phyloP scores from a whole-genome alignment of 2,888 invertebrate species.

The Epinotia ramella region DNA sequence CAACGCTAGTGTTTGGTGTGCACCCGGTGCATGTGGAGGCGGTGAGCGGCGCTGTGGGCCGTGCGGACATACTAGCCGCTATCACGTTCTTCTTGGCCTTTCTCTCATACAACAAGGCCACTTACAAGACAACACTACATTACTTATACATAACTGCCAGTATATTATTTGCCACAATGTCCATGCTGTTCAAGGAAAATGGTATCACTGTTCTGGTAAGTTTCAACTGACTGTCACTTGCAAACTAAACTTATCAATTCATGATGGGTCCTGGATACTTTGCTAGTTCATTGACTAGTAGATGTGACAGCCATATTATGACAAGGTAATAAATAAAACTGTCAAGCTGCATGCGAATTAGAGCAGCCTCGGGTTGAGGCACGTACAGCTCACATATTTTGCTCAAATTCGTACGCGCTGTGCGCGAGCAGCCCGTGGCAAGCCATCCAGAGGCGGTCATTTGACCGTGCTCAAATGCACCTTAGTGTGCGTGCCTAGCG shows the following conservation, averaged over 20 bases:
- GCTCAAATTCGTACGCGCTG: no score
- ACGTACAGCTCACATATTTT: no score
- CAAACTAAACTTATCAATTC: no score
- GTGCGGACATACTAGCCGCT: slow-evolving; percentile 95
- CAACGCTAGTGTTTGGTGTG: slow-evolving; percentile 92
- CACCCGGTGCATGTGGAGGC: slow-evolving; percentile 98
- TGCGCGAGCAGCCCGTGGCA: no score
- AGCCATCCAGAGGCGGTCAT: no score
- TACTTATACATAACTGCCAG: slow-evolving; percentile 61
- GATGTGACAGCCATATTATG: no score
- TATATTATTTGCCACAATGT: slow-evolving; percentile 82
- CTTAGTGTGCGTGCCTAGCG: no score
- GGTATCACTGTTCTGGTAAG: slow-evolving; percentile 95
- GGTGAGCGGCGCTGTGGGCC: slow-evolving; percentile 95
- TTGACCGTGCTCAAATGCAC: no score
- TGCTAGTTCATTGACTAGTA: no score
- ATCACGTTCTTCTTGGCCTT: slow-evolving; percentile 90
- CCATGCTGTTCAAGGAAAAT: slow-evolving; percentile 97
- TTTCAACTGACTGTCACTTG: slow-evolving; percentile 46
- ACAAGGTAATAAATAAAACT: neutral
- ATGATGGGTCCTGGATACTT: no score
- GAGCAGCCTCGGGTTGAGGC: no score
- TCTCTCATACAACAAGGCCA: slow-evolving; percentile 85
- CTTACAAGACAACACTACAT: slow-evolving; percentile 49
- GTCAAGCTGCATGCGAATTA: no score